Evolutionary conservation across 2,888 invertebrate species (phyloP), one percentile per base, ranked within the genome.

Genomic region (Pyrrhia umbra): DNA sequence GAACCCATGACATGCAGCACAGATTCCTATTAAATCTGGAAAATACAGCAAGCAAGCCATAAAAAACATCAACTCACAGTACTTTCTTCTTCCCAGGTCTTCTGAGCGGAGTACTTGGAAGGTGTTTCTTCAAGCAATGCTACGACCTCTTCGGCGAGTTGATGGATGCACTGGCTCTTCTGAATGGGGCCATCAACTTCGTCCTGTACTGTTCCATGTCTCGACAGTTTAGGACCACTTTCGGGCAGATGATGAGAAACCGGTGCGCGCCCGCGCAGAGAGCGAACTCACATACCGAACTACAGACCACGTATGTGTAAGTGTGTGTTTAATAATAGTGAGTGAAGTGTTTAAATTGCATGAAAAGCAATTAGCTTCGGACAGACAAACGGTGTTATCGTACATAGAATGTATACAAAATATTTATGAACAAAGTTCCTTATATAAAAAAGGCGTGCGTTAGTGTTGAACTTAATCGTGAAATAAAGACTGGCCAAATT

Each of bases 181-280:
- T 98, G 68, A 99, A 99, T 90, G 98, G 98, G 1, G 97, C 98
- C 6, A 97, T 99, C 76, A 99, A 99, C 92, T 99, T 99, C 89
- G 97, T 99, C 23, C 96, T 99, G 2, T 99, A 99, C 90, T 99
- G 98, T 85, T 96, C 97, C 58, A 99, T 99, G 99, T 98, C 98
- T 62, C 96, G 97, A 63, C 98, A 98, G 95, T 99, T 99, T 92
- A 95, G 99, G 18, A 96, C 96, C 20, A 97, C 97, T 2, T 98
- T 97, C 85, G 96, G 96, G 0, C 96, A 96, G 80, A 94, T 98
- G 75, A 97, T 98, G 86, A 94, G 96, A 77, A 96, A 96, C 13
- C 95, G 94, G 59, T 96, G 96, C 77, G 93, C 96, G 47, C 77
- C 87, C 0, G 80, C 90, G 0, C 95, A 95, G 0, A 87, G 96